These are phyloP conservation scores for Neofelis nebulosa DNA, from an alignment of 2,113 vertebrate genomes.

Conservation along the genomic window DNA sequence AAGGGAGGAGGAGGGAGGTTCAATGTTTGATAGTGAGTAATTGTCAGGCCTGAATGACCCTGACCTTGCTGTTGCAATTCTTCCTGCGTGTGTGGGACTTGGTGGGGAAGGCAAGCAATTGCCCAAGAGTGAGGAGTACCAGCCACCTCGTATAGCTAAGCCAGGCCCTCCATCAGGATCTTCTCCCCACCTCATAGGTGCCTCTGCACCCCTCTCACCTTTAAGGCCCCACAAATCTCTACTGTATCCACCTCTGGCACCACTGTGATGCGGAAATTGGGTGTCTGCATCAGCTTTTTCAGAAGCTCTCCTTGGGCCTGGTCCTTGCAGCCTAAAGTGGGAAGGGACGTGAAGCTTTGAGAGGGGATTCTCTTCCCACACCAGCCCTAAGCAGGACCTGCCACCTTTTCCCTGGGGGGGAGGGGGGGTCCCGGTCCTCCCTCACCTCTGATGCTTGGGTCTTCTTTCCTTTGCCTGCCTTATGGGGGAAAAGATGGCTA, in stretches of 20 bases:
- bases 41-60: neutral
- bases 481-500: neutral
- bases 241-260: constrained; percentile 96
- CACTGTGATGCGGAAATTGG: constrained; percentile 94
- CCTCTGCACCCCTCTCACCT: constrained; percentile 85
- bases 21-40: neutral
- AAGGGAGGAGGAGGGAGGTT: neutral
- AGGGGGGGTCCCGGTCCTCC: neutral
- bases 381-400: neutral
- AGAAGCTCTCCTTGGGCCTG: constrained; percentile 86
- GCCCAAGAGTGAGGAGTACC: neutral
- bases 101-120: neutral
- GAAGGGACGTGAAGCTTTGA: neutral
- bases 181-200: neutral
- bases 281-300: constrained; percentile 97
- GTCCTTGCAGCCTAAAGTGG: constrained; percentile 90
- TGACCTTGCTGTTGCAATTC: neutral
- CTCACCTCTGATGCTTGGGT: neutral
- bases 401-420: neutral
- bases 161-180: neutral
- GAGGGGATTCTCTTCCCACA: neutral
- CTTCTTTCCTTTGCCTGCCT: constrained; percentile 8
- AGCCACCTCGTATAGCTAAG: neutral
- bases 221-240: constrained; percentile 98
- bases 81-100: neutral